These are phyloP conservation scores for Panzeria rudis DNA, from an alignment of 2,888 invertebrate genomes.

Conservation along the genomic window DNA sequence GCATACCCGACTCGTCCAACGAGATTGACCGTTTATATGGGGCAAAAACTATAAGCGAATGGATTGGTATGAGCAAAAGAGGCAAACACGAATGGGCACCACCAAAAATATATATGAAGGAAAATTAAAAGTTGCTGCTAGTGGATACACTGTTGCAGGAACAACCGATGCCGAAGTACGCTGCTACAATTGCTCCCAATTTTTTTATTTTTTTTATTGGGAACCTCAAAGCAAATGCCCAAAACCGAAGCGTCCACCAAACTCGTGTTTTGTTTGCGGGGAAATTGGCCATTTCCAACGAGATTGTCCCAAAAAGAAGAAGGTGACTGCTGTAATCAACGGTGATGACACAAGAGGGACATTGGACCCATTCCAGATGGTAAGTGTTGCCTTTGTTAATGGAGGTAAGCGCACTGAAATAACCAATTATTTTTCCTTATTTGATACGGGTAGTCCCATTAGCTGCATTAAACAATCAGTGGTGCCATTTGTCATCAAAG, in stretches of 20 bases:
- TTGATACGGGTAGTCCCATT: conserved; percentile 33
- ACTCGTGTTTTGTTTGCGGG: conserved; percentile 11
- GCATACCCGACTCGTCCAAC: neutral
- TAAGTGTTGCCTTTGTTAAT: too few species aligned
- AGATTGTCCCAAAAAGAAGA: neutral
- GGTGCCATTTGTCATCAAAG: neutral
- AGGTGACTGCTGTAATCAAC: neutral
- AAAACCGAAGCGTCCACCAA: conserved; percentile 44
- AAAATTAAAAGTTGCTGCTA: too few species aligned
- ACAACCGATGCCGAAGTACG: neutral
- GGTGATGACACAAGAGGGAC: neutral
- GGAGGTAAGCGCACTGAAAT: conserved; percentile 28
- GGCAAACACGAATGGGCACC: neutral
- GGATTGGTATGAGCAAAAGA: neutral
- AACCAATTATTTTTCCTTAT: neutral
- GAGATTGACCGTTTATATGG: conserved; percentile 11
- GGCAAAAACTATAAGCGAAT: neutral
- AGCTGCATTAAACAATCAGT: conserved; percentile 18
- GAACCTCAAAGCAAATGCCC: conserved; percentile 42
- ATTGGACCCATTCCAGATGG: conserved; percentile 31
- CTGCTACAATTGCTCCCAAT: conserved; percentile 42
- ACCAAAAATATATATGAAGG: neutral
- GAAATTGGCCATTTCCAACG: neutral
- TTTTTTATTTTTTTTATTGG: too few species aligned
- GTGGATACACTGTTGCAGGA: neutral